These are phyloP conservation scores for Ctenopoma multispine DNA, from an alignment of 2,797 vertebrate species.

Conservation along the genomic window DNA sequence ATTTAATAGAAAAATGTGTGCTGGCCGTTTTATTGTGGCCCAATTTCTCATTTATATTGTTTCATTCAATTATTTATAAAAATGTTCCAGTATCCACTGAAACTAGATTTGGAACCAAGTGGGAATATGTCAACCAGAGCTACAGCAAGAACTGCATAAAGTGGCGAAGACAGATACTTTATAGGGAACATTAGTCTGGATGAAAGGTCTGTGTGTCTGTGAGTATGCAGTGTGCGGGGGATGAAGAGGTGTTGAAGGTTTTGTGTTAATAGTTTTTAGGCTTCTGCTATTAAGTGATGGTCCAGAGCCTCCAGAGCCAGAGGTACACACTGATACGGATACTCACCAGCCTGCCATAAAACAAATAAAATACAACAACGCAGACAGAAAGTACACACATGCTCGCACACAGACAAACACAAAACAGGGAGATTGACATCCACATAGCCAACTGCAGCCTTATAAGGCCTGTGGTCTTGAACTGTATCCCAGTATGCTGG, in stretches of 20 bases:
- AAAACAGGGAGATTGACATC: conserved; percentile 43
- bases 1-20: too few species aligned
- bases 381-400: conserved; percentile 17
- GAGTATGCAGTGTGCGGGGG: not conserved
- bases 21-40: too few species aligned
- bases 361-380: conserved; percentile 62
- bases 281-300: conserved; percentile 55
- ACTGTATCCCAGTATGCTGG: conserved; percentile 53
- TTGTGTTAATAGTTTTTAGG: conserved; percentile 47
- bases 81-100: too few species aligned
- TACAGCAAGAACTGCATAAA: too few species aligned
- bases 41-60: too few species aligned
- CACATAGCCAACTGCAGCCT: conserved; percentile 56
- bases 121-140: too few species aligned
- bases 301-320: conserved; percentile 29
- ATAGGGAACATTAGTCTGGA: not conserved
- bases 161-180: too few species aligned
- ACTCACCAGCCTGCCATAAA: conserved; percentile 66
- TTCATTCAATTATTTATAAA: too few species aligned
- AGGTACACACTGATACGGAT: conserved; percentile 49
- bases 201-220: conserved; percentile 4
- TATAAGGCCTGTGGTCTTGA: conserved; percentile 67
- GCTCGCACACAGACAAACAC: conserved; percentile 35
- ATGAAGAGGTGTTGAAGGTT: conserved; percentile 12
- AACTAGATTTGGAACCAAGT: too few species aligned